phyloP scores from a whole-genome alignment of 2,888 invertebrate genomes.

The Dusona sp. region DNA sequence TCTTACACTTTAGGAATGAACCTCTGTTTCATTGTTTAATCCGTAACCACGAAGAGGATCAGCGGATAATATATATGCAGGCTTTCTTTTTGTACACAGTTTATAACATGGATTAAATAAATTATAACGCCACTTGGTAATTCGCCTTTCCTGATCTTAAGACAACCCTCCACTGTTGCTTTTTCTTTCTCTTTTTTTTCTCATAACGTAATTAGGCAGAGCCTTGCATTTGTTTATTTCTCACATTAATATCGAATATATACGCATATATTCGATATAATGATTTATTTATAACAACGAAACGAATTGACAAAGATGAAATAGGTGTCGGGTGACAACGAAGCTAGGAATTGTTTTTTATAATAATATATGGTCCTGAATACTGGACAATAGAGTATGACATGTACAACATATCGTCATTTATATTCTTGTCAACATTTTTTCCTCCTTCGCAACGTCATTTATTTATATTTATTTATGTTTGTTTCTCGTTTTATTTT shows the following conservation, averaged over 20 bases:
- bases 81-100: slow-evolving; percentile 10
- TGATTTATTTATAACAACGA: slow-evolving; percentile 49
- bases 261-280: slow-evolving; percentile 25
- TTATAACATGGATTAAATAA: slow-evolving; percentile 16
- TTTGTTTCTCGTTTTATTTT: background rate
- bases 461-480: slow-evolving; percentile 14
- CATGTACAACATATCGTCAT: slow-evolving; percentile 38
- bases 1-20: slow-evolving; percentile 65
- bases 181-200: background rate
- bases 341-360: slow-evolving; percentile 37
- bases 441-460: slow-evolving; percentile 7
- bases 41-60: slow-evolving; percentile 58
- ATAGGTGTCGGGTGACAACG: slow-evolving; percentile 52
- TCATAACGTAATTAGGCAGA: background rate
- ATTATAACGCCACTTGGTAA: background rate
- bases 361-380: slow-evolving; percentile 41
- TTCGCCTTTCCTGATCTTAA: background rate
- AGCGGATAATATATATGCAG: slow-evolving; percentile 1
- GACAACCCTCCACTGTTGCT: background rate
- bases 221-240: background rate
- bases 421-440: slow-evolving; percentile 39
- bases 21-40: slow-evolving; percentile 62
- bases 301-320: slow-evolving; percentile 24
- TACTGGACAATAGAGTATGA: slow-evolving; percentile 49
- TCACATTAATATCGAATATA: background rate